A percentile compares a stretch with the other conserved stretches of the same genome.
phyloP scores from a whole-genome alignment of 2,888 invertebrate genomes.

The Nephrotoma appendiculata region DNA sequence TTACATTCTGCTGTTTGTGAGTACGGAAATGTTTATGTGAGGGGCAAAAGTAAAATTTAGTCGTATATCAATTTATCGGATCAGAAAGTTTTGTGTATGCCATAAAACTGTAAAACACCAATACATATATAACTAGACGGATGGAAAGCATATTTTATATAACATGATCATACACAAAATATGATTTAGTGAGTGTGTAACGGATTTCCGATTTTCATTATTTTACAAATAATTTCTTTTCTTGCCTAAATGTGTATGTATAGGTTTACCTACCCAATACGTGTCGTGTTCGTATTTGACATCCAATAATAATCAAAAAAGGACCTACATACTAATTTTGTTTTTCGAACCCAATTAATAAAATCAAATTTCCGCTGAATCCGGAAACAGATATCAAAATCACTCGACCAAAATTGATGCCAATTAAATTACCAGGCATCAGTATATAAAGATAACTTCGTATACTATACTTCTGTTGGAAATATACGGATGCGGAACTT shows the following conservation, averaged over 20 bases:
- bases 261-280: not conserved
- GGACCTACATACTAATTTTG: not conserved
- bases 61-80: not conserved
- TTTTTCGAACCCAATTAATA: not conserved
- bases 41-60: not conserved
- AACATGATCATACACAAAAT: not conserved
- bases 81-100: not conserved
- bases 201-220: not conserved
- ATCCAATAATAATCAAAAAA: not conserved
- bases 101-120: not conserved
- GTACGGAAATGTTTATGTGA: not conserved
- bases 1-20: not conserved
- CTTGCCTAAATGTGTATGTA: not conserved
- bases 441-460: not conserved
- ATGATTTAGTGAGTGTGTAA: not conserved
- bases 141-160: not conserved
- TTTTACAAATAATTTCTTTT: not conserved
- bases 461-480: no score
- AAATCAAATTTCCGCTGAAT: not conserved
- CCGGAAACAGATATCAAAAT: not conserved
- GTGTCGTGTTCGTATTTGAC: not conserved
- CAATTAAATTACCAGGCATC: not conserved
- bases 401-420: not conserved
- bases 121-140: not conserved
- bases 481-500: no score